These are phyloP conservation scores for Siphonodentalium dalli DNA, from an alignment of 2,888 invertebrate genomes.

Conservation along the genomic window DNA sequence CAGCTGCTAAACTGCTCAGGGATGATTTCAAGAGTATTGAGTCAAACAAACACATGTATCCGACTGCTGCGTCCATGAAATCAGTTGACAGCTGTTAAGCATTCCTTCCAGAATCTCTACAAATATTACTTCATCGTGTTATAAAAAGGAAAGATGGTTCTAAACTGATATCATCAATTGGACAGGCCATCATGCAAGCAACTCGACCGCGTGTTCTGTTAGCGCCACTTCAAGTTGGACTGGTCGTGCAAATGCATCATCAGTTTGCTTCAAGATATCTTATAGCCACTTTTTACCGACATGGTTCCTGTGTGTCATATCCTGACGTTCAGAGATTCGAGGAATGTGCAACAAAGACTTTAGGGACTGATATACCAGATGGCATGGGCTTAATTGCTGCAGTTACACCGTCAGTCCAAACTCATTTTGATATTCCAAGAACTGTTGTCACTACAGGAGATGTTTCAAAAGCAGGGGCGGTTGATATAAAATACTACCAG, in stretches of 20 bases:
- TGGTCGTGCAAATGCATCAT: constrained; percentile 32
- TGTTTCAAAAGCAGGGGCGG: constrained; percentile 7
- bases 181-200: constrained; percentile 33
- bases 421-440: constrained; percentile 7
- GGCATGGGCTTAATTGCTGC: constrained; percentile 41
- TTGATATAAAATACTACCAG: constrained; percentile 20
- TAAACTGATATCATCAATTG: constrained; percentile 27
- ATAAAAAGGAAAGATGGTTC: constrained; percentile 17
- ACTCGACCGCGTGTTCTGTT: no score
- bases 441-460: constrained; percentile 13
- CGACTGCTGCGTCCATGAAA: constrained; percentile 16
- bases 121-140: constrained; percentile 11
- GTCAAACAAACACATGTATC: constrained; percentile 21
- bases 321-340: constrained; percentile 33
- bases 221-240: constrained; percentile 30
- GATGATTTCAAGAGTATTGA: constrained; percentile 32
- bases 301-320: constrained; percentile 34
- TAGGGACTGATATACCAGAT: constrained; percentile 23
- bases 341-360: constrained; percentile 24
- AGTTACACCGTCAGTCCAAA: constrained; percentile 25
- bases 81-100: constrained; percentile 12
- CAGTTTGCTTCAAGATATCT: constrained; percentile 31
- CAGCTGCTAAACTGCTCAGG: constrained; percentile 35
- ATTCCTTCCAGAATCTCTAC: constrained; percentile 23
- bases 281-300: constrained; percentile 29